phyloP scores from a whole-genome alignment of 2,797 vertebrate genomes.

The Phoeniculus purpureus region DNA sequence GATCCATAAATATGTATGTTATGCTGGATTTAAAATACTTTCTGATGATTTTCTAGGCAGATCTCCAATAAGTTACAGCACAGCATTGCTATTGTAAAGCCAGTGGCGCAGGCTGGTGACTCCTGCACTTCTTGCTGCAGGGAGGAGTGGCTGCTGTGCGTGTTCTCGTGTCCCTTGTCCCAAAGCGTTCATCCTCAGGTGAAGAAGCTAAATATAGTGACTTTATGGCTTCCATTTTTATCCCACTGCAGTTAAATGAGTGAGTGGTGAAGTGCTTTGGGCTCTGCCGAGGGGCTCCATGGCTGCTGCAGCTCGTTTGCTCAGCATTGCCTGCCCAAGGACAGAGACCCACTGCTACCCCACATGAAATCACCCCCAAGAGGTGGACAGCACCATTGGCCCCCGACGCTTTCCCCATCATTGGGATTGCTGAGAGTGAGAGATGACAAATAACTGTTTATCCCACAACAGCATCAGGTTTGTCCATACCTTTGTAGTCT shows the following conservation, averaged over 20 bases:
- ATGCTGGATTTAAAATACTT: constrained; percentile 65
- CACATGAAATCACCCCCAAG: rapidly evolving
- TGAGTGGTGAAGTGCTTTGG: rapidly evolving
- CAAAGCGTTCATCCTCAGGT: not conserved
- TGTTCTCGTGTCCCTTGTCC: not conserved
- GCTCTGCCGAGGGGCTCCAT: rapidly evolving
- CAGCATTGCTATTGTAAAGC: constrained; percentile 45
- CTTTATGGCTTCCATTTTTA: not conserved
- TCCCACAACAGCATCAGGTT: not conserved
- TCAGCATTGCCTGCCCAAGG: not conserved
- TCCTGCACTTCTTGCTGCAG: not conserved
- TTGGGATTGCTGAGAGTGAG: not conserved
- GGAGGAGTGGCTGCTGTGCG: rapidly evolving
- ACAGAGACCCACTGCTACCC: not conserved
- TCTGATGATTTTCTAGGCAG: constrained; percentile 76
- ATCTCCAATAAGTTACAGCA: constrained; percentile 61
- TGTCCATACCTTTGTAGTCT: rapidly evolving
- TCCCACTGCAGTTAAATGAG: not conserved
- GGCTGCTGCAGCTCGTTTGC: rapidly evolving
- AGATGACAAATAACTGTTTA: not conserved
- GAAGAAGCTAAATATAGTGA: rapidly evolving
- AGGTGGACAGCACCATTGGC: rapidly evolving
- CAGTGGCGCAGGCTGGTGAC: not conserved
- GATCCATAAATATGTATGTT: constrained; percentile 69
- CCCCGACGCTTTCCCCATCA: not conserved